Base-by-base conservation (phyloP, 2,888 invertebrate genomes). In the Eilema griseolum region DNA sequence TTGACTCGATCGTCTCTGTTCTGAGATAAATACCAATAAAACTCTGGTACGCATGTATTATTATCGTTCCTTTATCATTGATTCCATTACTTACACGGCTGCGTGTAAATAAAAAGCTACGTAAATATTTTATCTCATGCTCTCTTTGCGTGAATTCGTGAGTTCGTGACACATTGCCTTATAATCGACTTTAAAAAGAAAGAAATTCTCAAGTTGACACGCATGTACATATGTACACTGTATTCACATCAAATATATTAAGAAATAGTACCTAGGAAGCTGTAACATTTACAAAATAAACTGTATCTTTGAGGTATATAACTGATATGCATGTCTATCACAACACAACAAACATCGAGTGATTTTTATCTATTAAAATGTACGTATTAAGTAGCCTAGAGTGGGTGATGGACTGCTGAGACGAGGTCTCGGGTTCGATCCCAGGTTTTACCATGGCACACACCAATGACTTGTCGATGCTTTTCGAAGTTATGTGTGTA, bases 31-130 rank as follows among this genome's bases (percentile, higher is more conserved):
- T 52, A n/a, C 20, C 52, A 52, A 26, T 59, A 59, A 16, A 59
- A 26, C 16, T 26, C 16, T 59, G 59, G 24, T 59, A 14, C 16
- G 28, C 28, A 59, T 16, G 16, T 59, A 59, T 26, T 59, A 26
- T 61, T 33, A 61, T 33, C n/a, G n/a, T 23, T 23, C 61, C 61
- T 61, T n/a, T 61, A 61, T 33, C 33, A 61, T 23, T 33, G 61
- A 33, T 33, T 26, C 26, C 59, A 16, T 59, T 59, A 59, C 59
- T 26, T 59, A 59, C 59, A 33, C 61, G 33, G n/a, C 33, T 61
- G n/a, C 11, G 14, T 23, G 61, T 33, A 61, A 61, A 61, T 61
- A 61, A 61, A 60, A 61, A 11, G 61, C 61, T 23, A n/a, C 61
- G 31, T 61, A 33, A n/a, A 61, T 61, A 61, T 28, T 61, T 61